These are phyloP conservation scores for Incurvaria masculella DNA, from an alignment of 2,888 invertebrate genomes.

Conservation along the genomic window DNA sequence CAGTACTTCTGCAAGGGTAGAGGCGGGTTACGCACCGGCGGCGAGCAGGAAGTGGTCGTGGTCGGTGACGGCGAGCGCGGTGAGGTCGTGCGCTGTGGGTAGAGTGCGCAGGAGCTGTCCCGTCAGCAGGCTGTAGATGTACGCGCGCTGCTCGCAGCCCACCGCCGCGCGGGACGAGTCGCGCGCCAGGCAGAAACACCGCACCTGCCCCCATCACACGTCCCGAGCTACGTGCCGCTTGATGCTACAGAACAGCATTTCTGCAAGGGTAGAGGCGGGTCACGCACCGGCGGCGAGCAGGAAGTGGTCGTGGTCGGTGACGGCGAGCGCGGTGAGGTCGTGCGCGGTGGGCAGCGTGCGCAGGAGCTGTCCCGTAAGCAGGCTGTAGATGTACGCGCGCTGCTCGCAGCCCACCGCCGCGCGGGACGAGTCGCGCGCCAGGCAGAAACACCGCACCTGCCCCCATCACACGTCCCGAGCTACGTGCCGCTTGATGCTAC, in stretches of 20 bases:
- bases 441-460: constrained; percentile 70
- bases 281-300: constrained; percentile 76
- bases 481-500: too few species aligned
- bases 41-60: constrained; percentile 81
- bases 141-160: constrained; percentile 77
- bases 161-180: constrained; percentile 80
- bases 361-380: constrained; percentile 72
- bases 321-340: constrained; percentile 62
- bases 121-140: constrained; percentile 80
- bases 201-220: too few species aligned
- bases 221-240: too few species aligned
- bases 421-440: constrained; percentile 78
- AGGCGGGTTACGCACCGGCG: constrained; percentile 56
- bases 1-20: too few species aligned
- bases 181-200: constrained; percentile 72
- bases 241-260: too few species aligned
- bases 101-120: constrained; percentile 68
- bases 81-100: constrained; percentile 59
- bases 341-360: constrained; percentile 63
- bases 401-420: constrained; percentile 82
- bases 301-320: constrained; percentile 79
- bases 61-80: constrained; percentile 68
- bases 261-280: too few species aligned
- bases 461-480: too few species aligned
- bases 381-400: constrained; percentile 76